Evolutionary conservation across 2,113 vertebrate genomes (phyloP).

Genomic region (Symphodus melops): DNA sequence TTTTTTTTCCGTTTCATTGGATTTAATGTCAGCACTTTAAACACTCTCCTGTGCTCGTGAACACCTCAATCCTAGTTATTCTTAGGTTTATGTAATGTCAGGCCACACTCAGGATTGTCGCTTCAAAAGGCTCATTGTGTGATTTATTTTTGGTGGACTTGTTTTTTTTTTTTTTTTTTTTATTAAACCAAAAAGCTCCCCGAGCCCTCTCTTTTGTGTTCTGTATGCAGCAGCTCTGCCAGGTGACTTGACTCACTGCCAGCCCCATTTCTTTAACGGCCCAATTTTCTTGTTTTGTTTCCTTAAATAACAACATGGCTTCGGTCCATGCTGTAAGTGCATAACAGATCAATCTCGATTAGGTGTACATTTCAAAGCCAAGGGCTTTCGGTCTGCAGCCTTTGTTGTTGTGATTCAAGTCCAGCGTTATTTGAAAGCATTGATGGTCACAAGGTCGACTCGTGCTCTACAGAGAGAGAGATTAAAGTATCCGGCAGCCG

Average conservation of each 20-base stretch:
- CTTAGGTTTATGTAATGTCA: not conserved
- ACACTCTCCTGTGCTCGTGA: not conserved
- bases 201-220: not conserved
- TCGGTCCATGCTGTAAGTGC: slow-evolving; percentile 36
- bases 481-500: not conserved
- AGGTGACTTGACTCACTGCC: slow-evolving; percentile 24
- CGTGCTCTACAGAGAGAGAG: not conserved
- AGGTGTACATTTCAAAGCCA: slow-evolving; percentile 50
- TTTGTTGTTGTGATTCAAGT: slow-evolving; percentile 30
- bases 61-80: not conserved
- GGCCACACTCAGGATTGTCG: not conserved
- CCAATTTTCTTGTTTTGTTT: slow-evolving; percentile 33
- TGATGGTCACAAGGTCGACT: not conserved
- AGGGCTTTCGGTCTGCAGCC: slow-evolving; percentile 35
- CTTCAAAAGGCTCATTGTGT: slow-evolving; percentile 11
- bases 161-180: too few relatives aligned
- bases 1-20: not conserved
- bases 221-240: not conserved
- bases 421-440: slow-evolving; percentile 32
- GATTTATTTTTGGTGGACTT: not conserved
- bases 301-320: slow-evolving; percentile 49
- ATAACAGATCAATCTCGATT: slow-evolving; percentile 64
- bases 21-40: too few relatives aligned
- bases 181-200: not conserved
- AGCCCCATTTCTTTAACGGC: slow-evolving; percentile 42